Evolutionary conservation across 2,888 invertebrate species (phyloP), one percentile per base, ranked within the genome.

Genomic region (Agrochola lota): DNA sequence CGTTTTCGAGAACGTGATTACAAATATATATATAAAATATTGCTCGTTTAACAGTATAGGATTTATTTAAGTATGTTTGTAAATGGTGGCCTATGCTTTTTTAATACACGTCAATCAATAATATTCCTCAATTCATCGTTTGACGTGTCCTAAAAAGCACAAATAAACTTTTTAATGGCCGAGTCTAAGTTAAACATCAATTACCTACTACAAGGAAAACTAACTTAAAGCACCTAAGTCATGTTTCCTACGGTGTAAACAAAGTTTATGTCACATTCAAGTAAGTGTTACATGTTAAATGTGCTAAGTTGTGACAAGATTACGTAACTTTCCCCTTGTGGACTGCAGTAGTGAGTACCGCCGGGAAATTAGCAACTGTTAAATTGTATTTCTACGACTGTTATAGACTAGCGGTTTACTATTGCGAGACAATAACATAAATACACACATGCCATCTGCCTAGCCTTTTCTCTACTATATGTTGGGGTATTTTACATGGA

Each of bases 251-350:
- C 0, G 23, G n/a, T 60, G 66, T 72, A 64, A 69, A 71, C 77
- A 79, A 62, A 66, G n/a, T 76, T 79, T 76, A 85, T 78, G 76
- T 84, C 71, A 74, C 63, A 67, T 77, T 9, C 62, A 80, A 81
- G 55, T 73, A 79, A 79, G 66, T 74, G 60, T 79, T 83, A 69
- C 75, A 72, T 71, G 73, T 74, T 71, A 64, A 78, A 83, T 74
- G 63, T 73, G 60, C 76, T 77, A 85, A 85, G 70, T 73, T 78
- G 64, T 87, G 76, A 70, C 76, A 68, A 77, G 43, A 43, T 52
- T 64, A 8, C 73, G 75, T 78, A 85, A 82, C 85, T 82, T 85
- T 85, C 79, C 35, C 71, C 23, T 35, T n/a, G 64, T 35, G n/a
- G 63, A 8, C 40, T 55, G 46, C 46, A 52, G 23, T 30, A 12